A percentile compares a stretch with the other conserved stretches of the same genome.
Evolutionary conservation across 2,113 vertebrate species (phyloP).

Genomic region (Albula glossodonta): DNA sequence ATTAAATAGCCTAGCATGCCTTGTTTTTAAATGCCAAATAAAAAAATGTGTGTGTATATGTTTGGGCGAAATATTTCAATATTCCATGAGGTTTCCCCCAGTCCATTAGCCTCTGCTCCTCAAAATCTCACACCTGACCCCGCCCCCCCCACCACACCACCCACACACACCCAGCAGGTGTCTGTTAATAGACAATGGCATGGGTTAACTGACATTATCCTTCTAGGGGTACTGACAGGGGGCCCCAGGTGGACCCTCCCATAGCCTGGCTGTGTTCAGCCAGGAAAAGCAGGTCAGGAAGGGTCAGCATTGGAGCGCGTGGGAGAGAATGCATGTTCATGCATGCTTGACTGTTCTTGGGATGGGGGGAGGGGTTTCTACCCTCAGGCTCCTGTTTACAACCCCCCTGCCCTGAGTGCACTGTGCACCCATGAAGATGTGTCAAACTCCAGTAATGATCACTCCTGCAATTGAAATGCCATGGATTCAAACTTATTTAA

Average conservation of each 20-base stretch:
- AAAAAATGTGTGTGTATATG: background rate
- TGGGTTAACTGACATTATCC: slow-evolving; percentile 15
- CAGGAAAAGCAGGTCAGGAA: slow-evolving; percentile 6
- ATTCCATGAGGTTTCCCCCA: too few species aligned
- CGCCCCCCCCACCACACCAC: too few species aligned
- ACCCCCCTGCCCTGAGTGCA: background rate
- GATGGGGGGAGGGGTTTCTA: too few species aligned
- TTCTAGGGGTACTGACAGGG: slow-evolving; percentile 8
- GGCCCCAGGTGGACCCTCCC: slow-evolving; percentile 6
- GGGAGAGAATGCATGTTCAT: slow-evolving; percentile 6
- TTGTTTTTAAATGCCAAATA: background rate
- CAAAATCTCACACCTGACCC: too few species aligned
- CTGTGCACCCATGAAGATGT: background rate
- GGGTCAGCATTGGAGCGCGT: slow-evolving; percentile 2
- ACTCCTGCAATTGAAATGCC: background rate
- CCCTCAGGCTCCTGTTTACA: background rate
- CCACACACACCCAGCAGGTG: background rate
- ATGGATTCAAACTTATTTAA: background rate
- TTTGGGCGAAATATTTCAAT: too few species aligned
- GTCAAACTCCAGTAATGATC: background rate
- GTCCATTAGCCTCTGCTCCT: too few species aligned
- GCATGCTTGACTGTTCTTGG: background rate
- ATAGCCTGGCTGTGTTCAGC: slow-evolving; percentile 2
- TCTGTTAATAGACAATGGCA: background rate
- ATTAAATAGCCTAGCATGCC: background rate